Percentiles rank a stretch among this genome's conserved stretches.
phyloP scores from a whole-genome alignment of 2,888 invertebrate genomes.

The Sturmia bella region DNA sequence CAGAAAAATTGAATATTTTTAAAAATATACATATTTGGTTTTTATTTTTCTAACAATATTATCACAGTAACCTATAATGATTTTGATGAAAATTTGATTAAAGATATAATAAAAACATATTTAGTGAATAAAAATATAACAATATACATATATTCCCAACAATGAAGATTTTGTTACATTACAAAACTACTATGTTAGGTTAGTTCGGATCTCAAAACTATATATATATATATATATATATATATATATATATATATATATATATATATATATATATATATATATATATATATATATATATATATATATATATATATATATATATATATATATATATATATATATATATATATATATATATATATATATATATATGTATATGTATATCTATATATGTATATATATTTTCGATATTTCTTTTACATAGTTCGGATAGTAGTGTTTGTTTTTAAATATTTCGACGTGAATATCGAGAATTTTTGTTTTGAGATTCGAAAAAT shows the following conservation, averaged over 20 bases:
- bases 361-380: not conserved
- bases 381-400: not conserved
- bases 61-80: conserved; percentile 1
- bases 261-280: too few species aligned
- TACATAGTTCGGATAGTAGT: too few species aligned
- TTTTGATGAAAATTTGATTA: not conserved
- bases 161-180: conserved; percentile 71
- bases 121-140: conserved; percentile 22
- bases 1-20: conserved; percentile 10
- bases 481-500: too few species aligned
- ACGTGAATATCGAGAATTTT: too few species aligned
- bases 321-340: too few species aligned
- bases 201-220: too few species aligned
- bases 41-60: conserved; percentile 11
- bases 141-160: conserved; percentile 68
- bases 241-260: not conserved
- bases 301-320: too few species aligned
- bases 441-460: too few species aligned
- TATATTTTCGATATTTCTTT: too few species aligned
- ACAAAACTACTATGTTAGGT: not conserved
- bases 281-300: too few species aligned
- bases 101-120: conserved; percentile 28
- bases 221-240: not conserved
- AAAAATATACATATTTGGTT: conserved; percentile 6
- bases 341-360: too few species aligned